A percentile compares a stretch with the other conserved stretches of the same genome.
phyloP scores from a whole-genome alignment of 2,797 vertebrate genomes.

The Scolopax bukidnonensis region DNA sequence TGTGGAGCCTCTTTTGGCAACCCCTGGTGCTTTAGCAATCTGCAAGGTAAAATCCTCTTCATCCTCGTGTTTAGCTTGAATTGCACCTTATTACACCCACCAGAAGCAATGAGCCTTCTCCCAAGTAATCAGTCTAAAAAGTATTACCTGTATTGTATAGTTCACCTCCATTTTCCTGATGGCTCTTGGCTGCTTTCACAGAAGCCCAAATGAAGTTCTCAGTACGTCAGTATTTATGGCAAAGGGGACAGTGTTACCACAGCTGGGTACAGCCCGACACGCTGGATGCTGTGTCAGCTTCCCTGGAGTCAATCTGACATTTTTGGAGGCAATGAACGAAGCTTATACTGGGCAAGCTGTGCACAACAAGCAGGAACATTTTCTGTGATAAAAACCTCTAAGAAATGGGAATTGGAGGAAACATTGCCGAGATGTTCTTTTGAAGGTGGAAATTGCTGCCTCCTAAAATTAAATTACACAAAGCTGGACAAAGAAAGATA shows the following conservation, averaged over 20 bases:
- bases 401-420: constrained; percentile 7
- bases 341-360: background rate
- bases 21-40: background rate
- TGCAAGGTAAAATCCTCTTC: background rate
- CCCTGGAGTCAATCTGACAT: background rate
- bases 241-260: rapidly evolving
- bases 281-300: background rate
- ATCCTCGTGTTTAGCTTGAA: background rate
- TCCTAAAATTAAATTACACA: constrained; percentile 33
- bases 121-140: background rate
- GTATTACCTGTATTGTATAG: background rate
- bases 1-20: background rate
- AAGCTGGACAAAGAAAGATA: constrained; percentile 35
- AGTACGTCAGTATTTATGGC: background rate
- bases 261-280: background rate
- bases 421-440: background rate
- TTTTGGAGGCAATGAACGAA: constrained; percentile 22
- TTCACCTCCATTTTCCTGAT: background rate
- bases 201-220: background rate
- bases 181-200: background rate
- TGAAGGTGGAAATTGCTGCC: constrained; percentile 27
- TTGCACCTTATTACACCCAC: background rate
- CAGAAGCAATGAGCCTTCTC: background rate
- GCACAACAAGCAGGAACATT: background rate
- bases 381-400: background rate